Base-by-base conservation (phyloP, 2,888 invertebrate species). In the Himalopsyche tibetana region DNA sequence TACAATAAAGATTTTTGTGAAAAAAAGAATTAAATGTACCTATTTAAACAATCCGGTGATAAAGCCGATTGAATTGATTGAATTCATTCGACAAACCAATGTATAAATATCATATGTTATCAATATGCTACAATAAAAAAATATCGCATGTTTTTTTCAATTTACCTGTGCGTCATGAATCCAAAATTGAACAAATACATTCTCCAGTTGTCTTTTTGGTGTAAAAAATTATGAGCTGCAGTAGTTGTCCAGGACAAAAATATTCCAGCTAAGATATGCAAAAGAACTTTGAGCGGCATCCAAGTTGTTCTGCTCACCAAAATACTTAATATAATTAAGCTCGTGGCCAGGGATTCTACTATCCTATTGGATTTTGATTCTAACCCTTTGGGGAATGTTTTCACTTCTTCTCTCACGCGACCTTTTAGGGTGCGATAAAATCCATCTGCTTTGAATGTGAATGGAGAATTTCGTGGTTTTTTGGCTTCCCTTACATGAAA, bases 151-250 rank as follows among this genome's bases (percentile, higher is more conserved):
- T 28, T 28, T 4, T 15, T 51, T 15, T 51, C 15, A 19, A 89
- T 90, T 90, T 90, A 95, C 95, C 94, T 93, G 82, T 95, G 94
- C 3, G 95, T 95, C 93, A 96, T 93, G 89, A 95, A 90, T 19
- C 94, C 93, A 87, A 97, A 91, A 90, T 97, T 96, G 89, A 96
- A 96, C 86, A 96, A 94, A 90, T 95, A 96, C 96, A 96, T 96
- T 86, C 96, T 94, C 94, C 96, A 96, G 90, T 95, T 96, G 86
- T 96, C 95, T 87, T 93, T 94, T 89, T 94, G 94, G 90, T 97
- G 97, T 89, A 96, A 95, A 90, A 95, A 97, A 90, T 97, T 97
- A 90, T 97, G 97, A 0, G 95, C 94, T 2, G 93, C 93, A 12
- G 95, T 93, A 0, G 94, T 92, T 0, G 94, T 92, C 93, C 95